Evolutionary conservation across 2,888 invertebrate species (phyloP).

Genomic region (Rhorus exstirpatorius): DNA sequence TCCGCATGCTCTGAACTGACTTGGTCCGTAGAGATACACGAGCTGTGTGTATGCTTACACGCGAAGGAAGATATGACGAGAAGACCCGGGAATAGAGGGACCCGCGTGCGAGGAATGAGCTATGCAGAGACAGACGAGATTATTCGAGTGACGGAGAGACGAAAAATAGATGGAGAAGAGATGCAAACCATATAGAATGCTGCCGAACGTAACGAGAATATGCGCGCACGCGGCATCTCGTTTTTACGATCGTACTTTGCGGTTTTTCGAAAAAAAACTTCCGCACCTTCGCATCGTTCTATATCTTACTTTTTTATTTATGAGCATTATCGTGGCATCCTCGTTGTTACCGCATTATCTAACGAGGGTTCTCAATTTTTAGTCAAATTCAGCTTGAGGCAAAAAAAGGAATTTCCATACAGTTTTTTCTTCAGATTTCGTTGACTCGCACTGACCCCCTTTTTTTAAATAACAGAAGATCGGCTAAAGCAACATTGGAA

Average conservation of each 20-base stretch:
- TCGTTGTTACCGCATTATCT: neutral
- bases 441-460: too few relatives aligned
- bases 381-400: too few relatives aligned
- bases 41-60: neutral
- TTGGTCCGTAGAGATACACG: conserved; percentile 35
- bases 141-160: conserved; percentile 12
- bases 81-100: too few relatives aligned
- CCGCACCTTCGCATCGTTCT: conserved; percentile 1
- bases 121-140: conserved; percentile 8
- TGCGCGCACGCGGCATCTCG: conserved; percentile 72
- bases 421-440: too few relatives aligned
- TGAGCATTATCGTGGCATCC: neutral
- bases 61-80: conserved; percentile 45
- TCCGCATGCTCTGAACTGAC: conserved; percentile 43
- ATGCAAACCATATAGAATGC: conserved; percentile 26
- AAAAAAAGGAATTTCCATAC: too few relatives aligned
- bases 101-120: too few relatives aligned
- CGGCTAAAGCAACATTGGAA: too few relatives aligned
- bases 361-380: neutral
- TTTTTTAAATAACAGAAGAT: too few relatives aligned
- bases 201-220: conserved; percentile 76
- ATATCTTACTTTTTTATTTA: conserved; percentile 13
- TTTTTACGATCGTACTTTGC: conserved; percentile 82
- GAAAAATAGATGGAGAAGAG: conserved; percentile 17
- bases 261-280: conserved; percentile 73